Conservation (phyloP, 1,140 invertebrate genomes). For the Drosophila kurseongensis region DNA sequence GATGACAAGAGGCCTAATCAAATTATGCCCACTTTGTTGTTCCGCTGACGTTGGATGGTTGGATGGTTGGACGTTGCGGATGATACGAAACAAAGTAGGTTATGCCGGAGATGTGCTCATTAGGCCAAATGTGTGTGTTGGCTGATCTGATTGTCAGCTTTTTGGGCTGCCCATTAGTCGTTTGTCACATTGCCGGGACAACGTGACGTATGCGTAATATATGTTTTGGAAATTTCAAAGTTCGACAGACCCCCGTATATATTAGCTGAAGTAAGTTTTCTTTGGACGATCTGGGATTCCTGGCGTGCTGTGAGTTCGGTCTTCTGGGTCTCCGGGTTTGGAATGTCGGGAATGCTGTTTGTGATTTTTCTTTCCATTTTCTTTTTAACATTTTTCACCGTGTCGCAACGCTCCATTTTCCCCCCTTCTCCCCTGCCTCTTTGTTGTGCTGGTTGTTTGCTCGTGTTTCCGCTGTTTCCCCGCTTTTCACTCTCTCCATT, state of each 20-base stretch:
- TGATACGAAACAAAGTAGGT: conserved; percentile 16
- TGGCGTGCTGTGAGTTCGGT: conserved; percentile 12
- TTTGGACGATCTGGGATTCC: conserved; percentile 18
- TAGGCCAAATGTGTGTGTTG: conserved; percentile 31
- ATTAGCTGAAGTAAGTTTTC: conserved; percentile 23
- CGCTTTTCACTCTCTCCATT: not conserved
- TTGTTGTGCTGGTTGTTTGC: conserved; percentile 34
- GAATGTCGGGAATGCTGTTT: conserved; percentile 73
- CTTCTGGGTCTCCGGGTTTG: conserved; percentile 23
- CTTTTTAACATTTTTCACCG: conserved; percentile 46
- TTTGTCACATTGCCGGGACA: conserved; percentile 3
- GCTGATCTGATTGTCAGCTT: conserved; percentile 52
- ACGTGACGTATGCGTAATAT: conserved; percentile 32
- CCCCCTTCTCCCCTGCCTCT: not conserved
- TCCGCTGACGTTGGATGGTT: conserved; percentile 9
- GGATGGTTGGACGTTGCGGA: not conserved
- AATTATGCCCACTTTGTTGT: conserved; percentile 56
- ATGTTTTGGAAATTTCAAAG: conserved; percentile 11
- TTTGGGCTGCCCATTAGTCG: conserved; percentile 26
- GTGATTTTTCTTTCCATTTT: conserved; percentile 60
- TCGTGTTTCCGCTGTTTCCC: conserved; percentile 34
- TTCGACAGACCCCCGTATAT: conserved; percentile 13
- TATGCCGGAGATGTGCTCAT: conserved; percentile 43
- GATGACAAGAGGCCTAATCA: conserved; percentile 41
- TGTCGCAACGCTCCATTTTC: conserved; percentile 30